Evolutionary conservation across 2,797 vertebrate genomes (phyloP).

Genomic region (Hephaestus fuliginosus): DNA sequence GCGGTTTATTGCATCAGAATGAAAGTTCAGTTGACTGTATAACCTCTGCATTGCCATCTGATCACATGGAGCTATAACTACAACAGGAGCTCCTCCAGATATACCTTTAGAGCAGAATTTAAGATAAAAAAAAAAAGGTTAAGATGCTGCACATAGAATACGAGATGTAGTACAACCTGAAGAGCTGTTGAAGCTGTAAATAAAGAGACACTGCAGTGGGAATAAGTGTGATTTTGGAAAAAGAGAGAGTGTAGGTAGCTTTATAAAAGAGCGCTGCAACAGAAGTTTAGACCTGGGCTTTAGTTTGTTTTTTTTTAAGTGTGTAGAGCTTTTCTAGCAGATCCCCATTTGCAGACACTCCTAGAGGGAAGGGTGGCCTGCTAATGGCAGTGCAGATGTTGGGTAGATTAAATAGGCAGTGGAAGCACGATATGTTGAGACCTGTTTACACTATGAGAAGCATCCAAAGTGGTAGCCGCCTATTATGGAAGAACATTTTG

Average conservation of each 20-base stretch:
- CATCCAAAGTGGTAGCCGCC: slow-evolving; percentile 37
- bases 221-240: neutral
- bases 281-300: slow-evolving; percentile 17
- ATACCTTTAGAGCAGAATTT: neutral
- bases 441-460: slow-evolving; percentile 53
- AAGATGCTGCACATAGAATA: neutral
- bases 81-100: neutral
- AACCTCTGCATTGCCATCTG: slow-evolving; percentile 2
- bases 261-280: neutral
- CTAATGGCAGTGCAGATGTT: slow-evolving; percentile 54
- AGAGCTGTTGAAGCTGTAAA: neutral
- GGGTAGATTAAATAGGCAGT: slow-evolving; percentile 41
- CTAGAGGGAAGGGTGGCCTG: slow-evolving; percentile 38
- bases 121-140: neutral
- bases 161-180: neutral
- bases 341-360: slow-evolving; percentile 36
- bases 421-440: slow-evolving; percentile 56
- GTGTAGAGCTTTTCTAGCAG: slow-evolving; percentile 26
- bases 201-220: neutral
- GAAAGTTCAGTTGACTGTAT: neutral
- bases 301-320: neutral
- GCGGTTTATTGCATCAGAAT: slow-evolving; percentile 13
- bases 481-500: slow-evolving; percentile 35
- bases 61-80: slow-evolving; percentile 14
- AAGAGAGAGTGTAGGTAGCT: neutral